Evolutionary conservation across 1,140 invertebrate genomes (phyloP), one percentile per base, ranked within the genome.

Genomic region (Asbolus verrucosus): DNA sequence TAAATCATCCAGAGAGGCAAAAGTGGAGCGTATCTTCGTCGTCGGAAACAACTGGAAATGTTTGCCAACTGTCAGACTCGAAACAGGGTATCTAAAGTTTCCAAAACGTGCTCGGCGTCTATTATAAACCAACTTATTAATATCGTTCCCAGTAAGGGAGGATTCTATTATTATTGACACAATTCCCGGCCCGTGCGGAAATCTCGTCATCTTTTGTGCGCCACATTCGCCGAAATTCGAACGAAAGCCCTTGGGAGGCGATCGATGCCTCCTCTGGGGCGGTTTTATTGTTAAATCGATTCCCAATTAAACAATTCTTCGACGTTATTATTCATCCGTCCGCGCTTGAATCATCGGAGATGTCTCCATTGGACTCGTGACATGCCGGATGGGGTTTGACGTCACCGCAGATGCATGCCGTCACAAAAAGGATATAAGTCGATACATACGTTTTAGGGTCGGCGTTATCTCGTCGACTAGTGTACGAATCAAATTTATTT

Each of bases 121-220:
- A 8, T 38, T 11, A 5, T 38, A 11, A 43, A 43, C 43, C 43
- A 15, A 24, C 43, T 54, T 54, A 54, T 54, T 54, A 54, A 54
- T 54, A 54, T 54, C 46, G 41, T 19, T 54, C 46, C 1, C 46
- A 54, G 46, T 13, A 13, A 54, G 46, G 46, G 46, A 54, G 46
- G 27, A 54, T 54, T 54, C 46, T 54, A 54, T 54, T 54, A 54
- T 54, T 54, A 54, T 27, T 54, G 46, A 54, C 46, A 54, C 46
- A 54, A 27, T 54, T 54, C 46, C 41, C 6, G 16, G n/a, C n/a
- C n/a, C 8, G 46, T 24, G 11, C 11, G 27, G 27, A 30, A 30
- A 30, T 30, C 9, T 8, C 27, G 9, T 5, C 27, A 8, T 30
- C 27, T n/a, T n/a, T 30, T 30, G 27, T 4, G 4, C 11, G 3